Base-by-base conservation (phyloP, 2,797 vertebrate species). In the Argyrosomus regius region DNA sequence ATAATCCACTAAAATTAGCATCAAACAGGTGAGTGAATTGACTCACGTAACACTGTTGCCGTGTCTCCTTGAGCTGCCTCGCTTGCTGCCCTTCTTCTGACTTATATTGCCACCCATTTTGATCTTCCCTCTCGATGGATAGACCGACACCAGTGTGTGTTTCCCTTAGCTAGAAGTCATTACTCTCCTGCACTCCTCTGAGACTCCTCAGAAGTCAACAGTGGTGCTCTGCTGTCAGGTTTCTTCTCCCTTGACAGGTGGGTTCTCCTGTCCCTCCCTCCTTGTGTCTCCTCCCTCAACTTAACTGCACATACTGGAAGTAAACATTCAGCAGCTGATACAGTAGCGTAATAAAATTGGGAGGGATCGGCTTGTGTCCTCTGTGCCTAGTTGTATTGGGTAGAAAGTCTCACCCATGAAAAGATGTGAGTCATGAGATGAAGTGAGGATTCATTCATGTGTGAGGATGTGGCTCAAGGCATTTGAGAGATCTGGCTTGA, bases 51-150 rank as follows among this genome's bases (percentile, higher is more conserved):
- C 7, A 1, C 61, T 89, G 69, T 22, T 78, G 39, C 22, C 12
- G 56, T 68, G 77, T 76, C 75, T 86, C 80, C 69, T 80, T 3
- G 80, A 65, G 63, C 85, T 84, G 41, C 24, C 13, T 61, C 6
- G 39, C 69, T 14, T 68, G 80, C 68, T 74, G 78, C 67, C 56
- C 69, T 78, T 91, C 88, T 46, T 93, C 61, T 92, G 93, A 86
- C 93, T 94, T n/a, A 80, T 13, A 17, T 49, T 82, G 57, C 88
- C 91, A 1, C 93, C 93, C 93, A 94, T 94, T 58, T 69, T 82
- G 62, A 77, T 62, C 7, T 52, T 59, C 39, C n/a, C 54, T 52
- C 60, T 57, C 57, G 8, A n/a, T n/a, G 12, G 62, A 35, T 31
- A 8, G 16, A 68, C 54, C 8, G 0, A 14, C 50, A 22, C 48